Evolutionary conservation across 2,113 vertebrate species (phyloP).

Genomic region (Steatornis caripensis): DNA sequence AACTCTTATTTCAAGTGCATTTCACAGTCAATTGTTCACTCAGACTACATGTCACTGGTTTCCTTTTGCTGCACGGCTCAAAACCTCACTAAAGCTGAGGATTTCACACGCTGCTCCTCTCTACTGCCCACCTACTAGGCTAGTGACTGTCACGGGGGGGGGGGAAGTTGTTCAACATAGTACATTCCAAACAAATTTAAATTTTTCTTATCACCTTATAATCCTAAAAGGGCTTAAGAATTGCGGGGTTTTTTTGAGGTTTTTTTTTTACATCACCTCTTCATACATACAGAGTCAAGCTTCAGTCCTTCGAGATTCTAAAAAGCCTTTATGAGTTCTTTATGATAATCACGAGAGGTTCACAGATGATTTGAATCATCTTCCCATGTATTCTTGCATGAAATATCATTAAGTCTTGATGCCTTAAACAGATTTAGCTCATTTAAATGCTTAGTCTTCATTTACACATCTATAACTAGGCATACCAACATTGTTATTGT

Average conservation of each 20-base stretch:
- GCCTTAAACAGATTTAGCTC: not conserved
- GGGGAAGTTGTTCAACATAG: not conserved
- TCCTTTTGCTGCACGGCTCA: not conserved
- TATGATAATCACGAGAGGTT: not conserved
- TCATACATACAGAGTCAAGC: not conserved
- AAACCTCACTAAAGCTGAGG: not conserved
- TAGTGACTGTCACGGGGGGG: not conserved
- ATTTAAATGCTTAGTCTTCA: not conserved
- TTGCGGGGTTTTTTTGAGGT: not conserved
- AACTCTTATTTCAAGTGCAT: not conserved
- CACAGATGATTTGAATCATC: not conserved
- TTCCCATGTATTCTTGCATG: not conserved
- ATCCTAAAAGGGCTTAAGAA: not conserved
- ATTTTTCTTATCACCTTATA: not conserved
- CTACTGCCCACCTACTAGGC: not conserved
- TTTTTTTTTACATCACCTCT: not conserved
- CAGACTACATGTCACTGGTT: not conserved
- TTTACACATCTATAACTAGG: not conserved
- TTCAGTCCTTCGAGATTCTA: not conserved
- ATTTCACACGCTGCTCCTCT: not conserved
- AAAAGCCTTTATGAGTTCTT: not conserved
- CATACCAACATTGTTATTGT: not conserved
- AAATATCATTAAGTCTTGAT: not conserved
- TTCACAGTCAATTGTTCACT: not conserved
- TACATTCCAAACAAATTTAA: not conserved